These are phyloP conservation scores for Chesias legatella DNA, from an alignment of 2,888 invertebrate genomes.

Conservation along the genomic window DNA sequence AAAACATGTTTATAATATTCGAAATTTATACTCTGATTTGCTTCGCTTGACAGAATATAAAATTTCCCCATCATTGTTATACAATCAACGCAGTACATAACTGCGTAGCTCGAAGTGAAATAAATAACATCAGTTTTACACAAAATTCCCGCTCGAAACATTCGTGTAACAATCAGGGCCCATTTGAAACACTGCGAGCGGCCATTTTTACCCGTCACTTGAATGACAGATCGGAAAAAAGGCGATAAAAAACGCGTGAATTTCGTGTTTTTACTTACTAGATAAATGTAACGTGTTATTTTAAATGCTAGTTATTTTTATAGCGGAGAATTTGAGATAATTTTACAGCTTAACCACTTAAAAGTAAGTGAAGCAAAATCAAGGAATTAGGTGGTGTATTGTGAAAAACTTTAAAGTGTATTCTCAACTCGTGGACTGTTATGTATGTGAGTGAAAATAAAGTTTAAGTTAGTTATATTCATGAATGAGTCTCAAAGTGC, in stretches of 20 bases:
- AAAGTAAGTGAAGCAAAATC: too few species aligned
- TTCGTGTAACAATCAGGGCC: constrained; percentile 8
- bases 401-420: too few species aligned
- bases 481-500: too few species aligned
- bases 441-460: too few species aligned
- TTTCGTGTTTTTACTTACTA: constrained; percentile 4
- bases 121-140: constrained; percentile 18
- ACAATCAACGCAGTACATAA: background rate
- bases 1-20: too few species aligned
- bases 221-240: constrained; percentile 19
- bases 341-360: too few species aligned
- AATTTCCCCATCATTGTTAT: too few species aligned
- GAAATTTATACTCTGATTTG: too few species aligned
- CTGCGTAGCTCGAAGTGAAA: constrained; percentile 1
- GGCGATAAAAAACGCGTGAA: constrained; percentile 6
- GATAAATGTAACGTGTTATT: constrained; percentile 7
- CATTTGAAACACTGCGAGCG: constrained; percentile 26
- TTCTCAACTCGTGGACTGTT: too few species aligned
- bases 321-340: background rate
- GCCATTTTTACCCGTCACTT: constrained; percentile 37
- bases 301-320: constrained; percentile 5
- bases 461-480: too few species aligned
- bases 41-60: too few species aligned
- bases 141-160: constrained; percentile 2
- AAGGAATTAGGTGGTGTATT: too few species aligned